These are phyloP conservation scores for Sebastiscus tertius DNA, from an alignment of 2,797 vertebrate species.

Conservation along the genomic window DNA sequence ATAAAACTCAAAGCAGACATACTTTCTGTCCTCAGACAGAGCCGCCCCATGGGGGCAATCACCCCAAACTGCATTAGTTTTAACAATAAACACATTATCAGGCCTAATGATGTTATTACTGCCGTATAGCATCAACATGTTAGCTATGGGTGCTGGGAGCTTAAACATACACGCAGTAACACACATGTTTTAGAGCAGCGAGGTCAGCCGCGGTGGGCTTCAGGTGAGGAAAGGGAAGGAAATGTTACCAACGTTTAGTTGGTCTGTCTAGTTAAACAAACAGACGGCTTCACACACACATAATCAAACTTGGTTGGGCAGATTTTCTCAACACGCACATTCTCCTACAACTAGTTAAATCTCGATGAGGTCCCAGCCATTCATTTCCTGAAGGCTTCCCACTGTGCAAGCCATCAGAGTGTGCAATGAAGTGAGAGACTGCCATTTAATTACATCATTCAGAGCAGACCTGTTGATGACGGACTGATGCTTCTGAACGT, in stretches of 20 bases:
- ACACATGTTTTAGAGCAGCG: slow-evolving; percentile 39
- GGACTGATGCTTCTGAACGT: slow-evolving; percentile 9
- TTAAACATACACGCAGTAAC: slow-evolving; percentile 42
- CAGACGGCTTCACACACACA: neutral
- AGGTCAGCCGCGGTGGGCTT: slow-evolving; percentile 36
- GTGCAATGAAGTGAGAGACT: slow-evolving; percentile 49
- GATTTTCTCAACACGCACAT: neutral
- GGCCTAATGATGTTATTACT: slow-evolving; percentile 69
- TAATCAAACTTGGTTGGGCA: neutral
- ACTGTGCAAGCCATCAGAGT: slow-evolving; percentile 41
- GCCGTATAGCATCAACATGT: slow-evolving; percentile 51
- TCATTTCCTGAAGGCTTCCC: slow-evolving; percentile 39
- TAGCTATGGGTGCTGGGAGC: slow-evolving; percentile 38
- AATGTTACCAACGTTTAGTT: slow-evolving; percentile 18
- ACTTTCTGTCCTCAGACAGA: slow-evolving; percentile 9
- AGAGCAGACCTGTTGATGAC: slow-evolving; percentile 43
- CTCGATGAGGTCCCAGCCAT: slow-evolving; percentile 41
- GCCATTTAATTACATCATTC: slow-evolving; percentile 51
- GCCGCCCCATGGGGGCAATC: slow-evolving; percentile 18
- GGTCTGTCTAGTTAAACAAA: slow-evolving; percentile 16
- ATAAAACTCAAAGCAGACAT: slow-evolving; percentile 15
- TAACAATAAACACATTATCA: slow-evolving; percentile 78
- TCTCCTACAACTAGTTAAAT: slow-evolving; percentile 20
- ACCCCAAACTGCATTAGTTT: slow-evolving; percentile 56
- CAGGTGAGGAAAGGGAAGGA: slow-evolving; percentile 44